Conservation (phyloP, 2,888 invertebrate species). For the Salticus scenicus region DNA sequence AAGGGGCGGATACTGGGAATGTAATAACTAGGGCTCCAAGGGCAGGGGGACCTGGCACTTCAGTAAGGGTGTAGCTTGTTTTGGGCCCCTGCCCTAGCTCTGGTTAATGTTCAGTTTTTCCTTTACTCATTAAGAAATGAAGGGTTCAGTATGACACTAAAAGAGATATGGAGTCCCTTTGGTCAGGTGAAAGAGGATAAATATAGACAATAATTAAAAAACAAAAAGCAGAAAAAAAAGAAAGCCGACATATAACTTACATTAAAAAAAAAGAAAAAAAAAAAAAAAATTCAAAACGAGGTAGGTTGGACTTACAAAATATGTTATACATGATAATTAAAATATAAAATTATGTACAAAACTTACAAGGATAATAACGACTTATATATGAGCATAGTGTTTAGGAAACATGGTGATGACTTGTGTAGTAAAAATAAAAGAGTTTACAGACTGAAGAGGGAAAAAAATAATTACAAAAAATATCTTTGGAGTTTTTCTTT, state of each 20-base stretch:
- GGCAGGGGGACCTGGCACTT: constrained; percentile 67
- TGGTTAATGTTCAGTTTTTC: background rate
- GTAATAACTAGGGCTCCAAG: constrained; percentile 7
- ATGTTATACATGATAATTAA: constrained; percentile 39
- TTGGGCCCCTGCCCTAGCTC: constrained; percentile 46
- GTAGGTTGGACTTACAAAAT: constrained; percentile 51
- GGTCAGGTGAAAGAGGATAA: constrained; percentile 52
- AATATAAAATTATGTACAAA: constrained; percentile 66
- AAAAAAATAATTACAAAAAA: constrained; percentile 3
- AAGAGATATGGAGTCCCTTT: constrained; percentile 50
- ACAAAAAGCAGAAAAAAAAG: background rate
- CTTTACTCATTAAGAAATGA: background rate
- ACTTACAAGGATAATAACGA: constrained; percentile 36
- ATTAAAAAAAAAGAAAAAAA: background rate
- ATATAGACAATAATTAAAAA: constrained; percentile 43
- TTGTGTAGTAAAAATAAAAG: background rate
- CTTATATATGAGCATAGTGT: constrained; percentile 37
- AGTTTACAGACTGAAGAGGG: background rate
- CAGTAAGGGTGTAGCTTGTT: constrained; percentile 70
- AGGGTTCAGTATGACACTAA: constrained; percentile 27
- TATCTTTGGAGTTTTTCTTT: constrained; percentile 53
- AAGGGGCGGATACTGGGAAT: constrained; percentile 18
- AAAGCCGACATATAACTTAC: background rate
- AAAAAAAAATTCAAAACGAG: constrained; percentile 51
- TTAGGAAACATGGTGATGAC: constrained; percentile 57